Evolutionary conservation across 1,140 invertebrate genomes (phyloP).

Genomic region (Drosophila trapezifrons): DNA sequence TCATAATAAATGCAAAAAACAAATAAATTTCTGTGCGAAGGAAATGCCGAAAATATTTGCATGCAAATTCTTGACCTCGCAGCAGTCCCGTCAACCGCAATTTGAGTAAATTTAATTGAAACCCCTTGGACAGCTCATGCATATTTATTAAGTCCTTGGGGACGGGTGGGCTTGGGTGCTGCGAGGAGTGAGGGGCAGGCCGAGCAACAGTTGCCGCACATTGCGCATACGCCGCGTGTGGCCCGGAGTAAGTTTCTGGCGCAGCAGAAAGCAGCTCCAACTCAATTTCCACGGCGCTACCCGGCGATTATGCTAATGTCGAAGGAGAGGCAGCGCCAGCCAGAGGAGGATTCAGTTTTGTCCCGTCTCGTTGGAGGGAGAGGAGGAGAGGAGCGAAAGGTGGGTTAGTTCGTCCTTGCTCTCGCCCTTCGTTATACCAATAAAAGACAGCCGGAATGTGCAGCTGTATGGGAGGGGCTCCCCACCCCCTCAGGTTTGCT

Average conservation of each 20-base stretch:
- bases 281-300: slow-evolving; percentile 55
- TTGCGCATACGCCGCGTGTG: slow-evolving; percentile 66
- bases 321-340: slow-evolving; percentile 13
- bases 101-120: slow-evolving; percentile 80
- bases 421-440: slow-evolving; percentile 53
- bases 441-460: slow-evolving; percentile 65
- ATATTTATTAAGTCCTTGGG: slow-evolving; percentile 64
- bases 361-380: not conserved
- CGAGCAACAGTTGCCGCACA: slow-evolving; percentile 69
- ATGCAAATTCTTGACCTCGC: slow-evolving; percentile 78
- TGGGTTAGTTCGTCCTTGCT: slow-evolving; percentile 20
- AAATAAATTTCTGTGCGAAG: slow-evolving; percentile 63
- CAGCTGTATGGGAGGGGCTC: slow-evolving; percentile 23
- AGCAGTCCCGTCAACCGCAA: slow-evolving; percentile 47
- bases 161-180: not conserved
- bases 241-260: slow-evolving; percentile 42
- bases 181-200: not conserved
- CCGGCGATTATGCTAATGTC: slow-evolving; percentile 65
- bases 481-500: slow-evolving; percentile 31
- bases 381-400: slow-evolving; percentile 6
- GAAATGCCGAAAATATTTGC: slow-evolving; percentile 66
- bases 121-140: slow-evolving; percentile 70
- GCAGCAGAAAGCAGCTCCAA: slow-evolving; percentile 49
- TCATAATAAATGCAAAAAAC: slow-evolving; percentile 78
- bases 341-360: slow-evolving; percentile 17